Base-by-base conservation (phyloP, 2,113 vertebrate species). In the Cinclus cinclus region DNA sequence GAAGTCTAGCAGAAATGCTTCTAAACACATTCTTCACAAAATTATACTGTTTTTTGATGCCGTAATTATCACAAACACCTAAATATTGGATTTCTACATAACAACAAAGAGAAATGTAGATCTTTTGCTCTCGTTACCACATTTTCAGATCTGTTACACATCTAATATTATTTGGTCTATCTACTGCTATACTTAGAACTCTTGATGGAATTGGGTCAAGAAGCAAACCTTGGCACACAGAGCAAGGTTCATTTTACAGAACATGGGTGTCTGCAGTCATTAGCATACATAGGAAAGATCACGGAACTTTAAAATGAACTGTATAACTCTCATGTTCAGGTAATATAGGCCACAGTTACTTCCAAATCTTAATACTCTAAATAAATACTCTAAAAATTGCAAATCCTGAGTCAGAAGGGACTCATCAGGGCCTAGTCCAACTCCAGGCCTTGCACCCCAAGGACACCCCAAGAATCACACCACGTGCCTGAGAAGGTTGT, bases 401-500 rank as follows among this genome's bases (percentile, higher is more conserved):
- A 44, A 74, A 74, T 44, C 24, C 24, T 68, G 69, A 68, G 7
- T 31, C n/a, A 37, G 39, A 53, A 82, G 16, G 28, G 20, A 24
- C 13, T 5, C 28, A 30, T 20, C 8, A 60, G 39, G 46, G 60
- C 18, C 24, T 28, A 82, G 39, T 46, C 46, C 9, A 67, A 21
- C 28, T 75, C 20, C 39, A 24, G 9, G 2, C 13, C 11, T 28
- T n/a, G 28, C 5, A 11, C 9, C 3, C 2, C 25, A 17, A 35
- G 13, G 11, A 44, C 53, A 44, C 11, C 6, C 21, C 15, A 74
- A 24, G 13, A 82, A 39, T 60, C 23, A n/a, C 33, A 89, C 8
- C 13, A 59, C 0, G 2, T 39, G 11, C 10, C 37, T 46, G 15
- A 46, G 3, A n/a, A 9, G 2, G 1, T 20, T 53, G 19, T 60